Evolutionary conservation across 2,888 invertebrate genomes (phyloP), one percentile per base, ranked within the genome.

Genomic region (Chrysina gloriosa): DNA sequence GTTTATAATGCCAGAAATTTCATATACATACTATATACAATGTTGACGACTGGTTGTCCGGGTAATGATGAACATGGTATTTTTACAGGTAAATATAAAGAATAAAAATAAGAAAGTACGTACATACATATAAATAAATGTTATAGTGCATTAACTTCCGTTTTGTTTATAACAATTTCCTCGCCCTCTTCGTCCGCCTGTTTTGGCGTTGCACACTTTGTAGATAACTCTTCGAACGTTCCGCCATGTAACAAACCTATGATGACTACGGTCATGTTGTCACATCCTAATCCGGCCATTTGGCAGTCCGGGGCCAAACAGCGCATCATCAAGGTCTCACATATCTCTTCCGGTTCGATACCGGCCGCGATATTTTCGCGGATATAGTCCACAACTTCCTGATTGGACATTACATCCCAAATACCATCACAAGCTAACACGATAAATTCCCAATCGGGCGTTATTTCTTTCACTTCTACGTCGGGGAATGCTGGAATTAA

Each of bases 391-490:
- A 96, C 88, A 50, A 97, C 98, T 84, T 98, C 97, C 85, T 95
- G 92, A 83, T 95, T 98, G 54, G 91, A 93, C 86, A 99, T 88
- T 21, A 98, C 98, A 83, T 99, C 99, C 98, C 99, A 99, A 75
- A 99, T 98, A 23, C 99, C 99, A 82, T 99, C 99, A 82, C 98
- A 99, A 0, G 98, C 99, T 75, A 99, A 86, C 34, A 99, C 89
- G 65, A 98, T 88, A 81, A 99, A 99, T 85, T 99, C 98, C 92
- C 96, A 96, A 70, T 97, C 95, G n/a, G 91, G 88, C 42, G 89
- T 92, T 72, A 98, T 84, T 68, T 90, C 89, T 71, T 91, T 89
- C 48, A 90, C 89, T 82, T 93, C 91, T 2, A 98, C 93, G 80
- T 98, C 98, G 0, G 98, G 98, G 79, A 89, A 93, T 0, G 98